Evolutionary conservation across 2,888 invertebrate genomes (phyloP).

Genomic region (Automeris io): DNA sequence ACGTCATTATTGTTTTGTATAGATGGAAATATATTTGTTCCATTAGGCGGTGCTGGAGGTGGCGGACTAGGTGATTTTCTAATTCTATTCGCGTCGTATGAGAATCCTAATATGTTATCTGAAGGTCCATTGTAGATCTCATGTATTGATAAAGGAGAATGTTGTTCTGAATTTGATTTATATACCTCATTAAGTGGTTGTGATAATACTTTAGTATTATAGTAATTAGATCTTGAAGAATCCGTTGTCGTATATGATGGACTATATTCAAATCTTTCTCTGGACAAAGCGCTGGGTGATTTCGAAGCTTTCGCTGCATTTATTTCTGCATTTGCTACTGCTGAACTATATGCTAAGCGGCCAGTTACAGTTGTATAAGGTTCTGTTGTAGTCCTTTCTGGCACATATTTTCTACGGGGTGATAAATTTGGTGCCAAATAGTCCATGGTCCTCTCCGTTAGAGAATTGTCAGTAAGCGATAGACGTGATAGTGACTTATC

Average conservation of each 20-base stretch:
- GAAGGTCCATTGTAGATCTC: slow-evolving; percentile 78
- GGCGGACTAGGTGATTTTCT: slow-evolving; percentile 83
- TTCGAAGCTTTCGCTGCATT: slow-evolving; percentile 70
- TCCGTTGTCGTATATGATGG: slow-evolving; percentile 71
- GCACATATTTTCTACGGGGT: slow-evolving; percentile 75
- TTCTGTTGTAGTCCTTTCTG: slow-evolving; percentile 76
- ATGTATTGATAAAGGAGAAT: slow-evolving; percentile 80
- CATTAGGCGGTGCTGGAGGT: slow-evolving; percentile 87
- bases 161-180: slow-evolving; percentile 70
- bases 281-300: slow-evolving; percentile 72
- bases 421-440: slow-evolving; percentile 76
- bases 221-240: slow-evolving; percentile 52
- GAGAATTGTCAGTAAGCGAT: slow-evolving; percentile 78
- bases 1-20: slow-evolving; percentile 55
- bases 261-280: slow-evolving; percentile 77
- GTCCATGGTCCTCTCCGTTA: slow-evolving; percentile 80
- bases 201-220: slow-evolving; percentile 48
- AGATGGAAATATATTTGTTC: slow-evolving; percentile 65
- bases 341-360: slow-evolving; percentile 80
- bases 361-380: slow-evolving; percentile 81
- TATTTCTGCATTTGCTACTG: slow-evolving; percentile 80
- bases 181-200: slow-evolving; percentile 71
- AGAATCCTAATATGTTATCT: slow-evolving; percentile 61
- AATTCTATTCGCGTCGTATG: slow-evolving; percentile 66
- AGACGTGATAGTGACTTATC: slow-evolving; percentile 79